Conservation (phyloP, 2,888 invertebrate species). For the Eledone cirrhosa region DNA sequence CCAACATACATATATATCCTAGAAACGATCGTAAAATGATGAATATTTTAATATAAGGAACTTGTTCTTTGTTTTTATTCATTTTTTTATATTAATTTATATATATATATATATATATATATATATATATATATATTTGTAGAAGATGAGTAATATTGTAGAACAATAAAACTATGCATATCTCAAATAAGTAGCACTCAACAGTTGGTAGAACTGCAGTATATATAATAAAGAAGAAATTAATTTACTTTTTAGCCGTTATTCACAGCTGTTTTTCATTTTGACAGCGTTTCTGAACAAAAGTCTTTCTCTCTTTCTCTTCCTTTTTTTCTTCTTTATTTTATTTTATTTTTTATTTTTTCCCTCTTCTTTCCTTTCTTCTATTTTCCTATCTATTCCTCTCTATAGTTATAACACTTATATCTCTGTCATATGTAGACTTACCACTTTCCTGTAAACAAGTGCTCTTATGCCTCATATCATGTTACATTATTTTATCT, state of each 20-base stretch:
- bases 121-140: background rate
- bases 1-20: too few relatives aligned
- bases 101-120: background rate
- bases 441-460: background rate
- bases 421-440: background rate
- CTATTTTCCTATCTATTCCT: background rate
- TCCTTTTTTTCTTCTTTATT: background rate
- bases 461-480: too few relatives aligned
- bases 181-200: too few relatives aligned
- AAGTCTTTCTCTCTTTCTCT: background rate
- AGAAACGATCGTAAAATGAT: background rate
- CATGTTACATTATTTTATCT: too few relatives aligned
- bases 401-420: background rate
- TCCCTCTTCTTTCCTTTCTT: too few relatives aligned
- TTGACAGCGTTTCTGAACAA: background rate
- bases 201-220: too few relatives aligned
- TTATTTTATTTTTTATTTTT: background rate
- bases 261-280: background rate
- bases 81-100: background rate
- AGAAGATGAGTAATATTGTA: too few relatives aligned
- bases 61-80: background rate
- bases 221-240: too few relatives aligned
- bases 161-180: too few relatives aligned
- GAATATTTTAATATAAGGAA: background rate
- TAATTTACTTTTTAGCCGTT: too few relatives aligned